Evolutionary conservation across 2,797 vertebrate genomes (phyloP).

Genomic region (Gymnodraco acuticeps): DNA sequence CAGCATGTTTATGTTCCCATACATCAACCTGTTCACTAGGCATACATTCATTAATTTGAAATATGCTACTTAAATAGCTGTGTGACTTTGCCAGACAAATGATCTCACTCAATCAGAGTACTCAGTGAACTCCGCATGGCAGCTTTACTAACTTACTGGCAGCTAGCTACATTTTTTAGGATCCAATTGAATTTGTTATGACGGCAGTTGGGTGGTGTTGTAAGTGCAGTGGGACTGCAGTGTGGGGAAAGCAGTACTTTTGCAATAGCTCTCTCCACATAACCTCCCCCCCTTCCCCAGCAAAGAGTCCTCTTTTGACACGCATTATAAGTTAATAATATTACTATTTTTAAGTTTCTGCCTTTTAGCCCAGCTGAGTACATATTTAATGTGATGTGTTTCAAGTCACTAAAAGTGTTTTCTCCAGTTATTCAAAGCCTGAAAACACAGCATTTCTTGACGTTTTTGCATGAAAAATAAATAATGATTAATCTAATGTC

Average conservation of each 20-base stretch:
- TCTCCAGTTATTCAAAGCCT: no score
- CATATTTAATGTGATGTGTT: constrained; percentile 11
- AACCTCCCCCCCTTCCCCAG: constrained; percentile 16
- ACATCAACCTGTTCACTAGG: constrained; percentile 44
- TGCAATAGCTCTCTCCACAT: neutral
- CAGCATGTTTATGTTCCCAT: constrained; percentile 29
- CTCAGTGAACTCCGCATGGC: constrained; percentile 27
- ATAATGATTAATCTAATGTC: no score
- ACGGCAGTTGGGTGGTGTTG: constrained; percentile 22
- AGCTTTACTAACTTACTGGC: constrained; percentile 49
- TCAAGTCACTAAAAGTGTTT: neutral
- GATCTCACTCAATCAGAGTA: constrained; percentile 11
- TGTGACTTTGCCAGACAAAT: constrained; percentile 45
- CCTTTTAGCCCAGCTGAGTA: neutral
- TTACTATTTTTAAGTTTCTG: constrained; percentile 33
- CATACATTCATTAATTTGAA: constrained; percentile 56
- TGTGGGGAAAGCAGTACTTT: constrained; percentile 14
- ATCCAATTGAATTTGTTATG: constrained; percentile 42
- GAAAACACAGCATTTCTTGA: no score
- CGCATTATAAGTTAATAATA: constrained; percentile 22
- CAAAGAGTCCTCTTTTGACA: constrained; percentile 32
- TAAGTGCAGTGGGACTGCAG: constrained; percentile 35
- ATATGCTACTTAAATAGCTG: constrained; percentile 41
- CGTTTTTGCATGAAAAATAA: no score
- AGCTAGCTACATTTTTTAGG: constrained; percentile 37